phyloP scores from a whole-genome alignment of 2,888 invertebrate species.

The Drosophila limbata region DNA sequence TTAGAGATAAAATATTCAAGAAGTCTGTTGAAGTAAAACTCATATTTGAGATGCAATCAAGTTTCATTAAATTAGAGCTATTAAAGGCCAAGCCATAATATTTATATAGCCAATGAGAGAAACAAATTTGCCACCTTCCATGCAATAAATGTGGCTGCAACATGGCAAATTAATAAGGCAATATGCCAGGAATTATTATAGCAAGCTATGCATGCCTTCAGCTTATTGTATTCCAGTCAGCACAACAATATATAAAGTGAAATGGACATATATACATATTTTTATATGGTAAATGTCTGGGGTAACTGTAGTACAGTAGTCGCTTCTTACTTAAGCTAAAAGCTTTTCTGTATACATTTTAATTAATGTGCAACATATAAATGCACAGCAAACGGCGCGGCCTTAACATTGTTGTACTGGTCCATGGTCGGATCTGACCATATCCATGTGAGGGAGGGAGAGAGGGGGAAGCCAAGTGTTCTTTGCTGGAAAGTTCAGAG shows the following conservation, averaged over 20 bases:
- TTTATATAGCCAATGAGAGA: background rate
- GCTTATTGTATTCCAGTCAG: conserved; percentile 48
- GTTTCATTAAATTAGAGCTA: background rate
- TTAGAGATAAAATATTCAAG: too few species aligned
- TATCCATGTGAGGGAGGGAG: conserved; percentile 22
- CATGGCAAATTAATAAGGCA: conserved; percentile 16
- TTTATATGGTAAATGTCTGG: conserved; percentile 43
- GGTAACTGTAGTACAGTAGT: conserved; percentile 26
- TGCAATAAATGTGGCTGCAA: conserved; percentile 15
- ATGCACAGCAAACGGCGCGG: conserved; percentile 69
- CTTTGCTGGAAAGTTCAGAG: conserved; percentile 7
- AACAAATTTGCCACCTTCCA: background rate
- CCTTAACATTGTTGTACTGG: conserved; percentile 42
- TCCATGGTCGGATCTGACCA: conserved; percentile 31
- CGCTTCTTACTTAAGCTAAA: conserved; percentile 81
- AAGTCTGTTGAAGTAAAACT: background rate
- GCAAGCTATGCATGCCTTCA: conserved; percentile 46
- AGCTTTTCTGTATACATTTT: conserved; percentile 80
- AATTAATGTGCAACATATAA: conserved; percentile 80
- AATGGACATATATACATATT: conserved; percentile 5
- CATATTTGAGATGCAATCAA: background rate
- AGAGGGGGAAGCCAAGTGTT: background rate
- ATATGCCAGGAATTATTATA: conserved; percentile 14
- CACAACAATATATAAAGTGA: conserved; percentile 3
- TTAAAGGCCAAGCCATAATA: background rate